Base-by-base conservation (phyloP, 2,797 vertebrate species). In the Liparis tanakae region DNA sequence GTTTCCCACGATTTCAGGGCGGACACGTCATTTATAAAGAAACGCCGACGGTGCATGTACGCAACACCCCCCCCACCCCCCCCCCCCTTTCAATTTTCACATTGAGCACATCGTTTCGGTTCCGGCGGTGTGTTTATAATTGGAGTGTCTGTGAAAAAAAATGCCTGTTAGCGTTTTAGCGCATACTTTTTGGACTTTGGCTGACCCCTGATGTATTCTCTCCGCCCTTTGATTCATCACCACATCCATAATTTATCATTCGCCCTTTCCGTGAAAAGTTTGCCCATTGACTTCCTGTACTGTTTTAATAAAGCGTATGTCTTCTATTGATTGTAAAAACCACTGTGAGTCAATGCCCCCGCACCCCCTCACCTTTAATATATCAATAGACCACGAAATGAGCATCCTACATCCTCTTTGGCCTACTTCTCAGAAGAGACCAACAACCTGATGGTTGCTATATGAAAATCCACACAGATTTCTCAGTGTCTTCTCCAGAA, bases 291-390 rank as follows among this genome's bases (percentile, higher is more conserved):
- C 68, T 80, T 78, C 64, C 82, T 80, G 76, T 57, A 41, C 50
- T 56, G 70, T 80, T 86, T 85, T 85, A 80, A 78, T 85, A 84
- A 83, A 82, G 67, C 56, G 70, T 71, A 75, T 57, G 46, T 62
- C 69, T 72, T 74, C 43, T 82, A 86, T 88, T 74, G 87, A 88
- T 88, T 87, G 36, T 7, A 57, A 79, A 30, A 83, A 57, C 25
- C 0, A 0, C 54, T 2, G 37, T 57, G 66, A 82, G 66, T 63
- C 67, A 39, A 43, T 46, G 64, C n/a, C n/a, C 10, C 59, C 25
- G 25, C 25, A 30, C 25, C 25, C 25, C 2, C 25, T 30, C 25
- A 30, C 57, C 33, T 70, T 72, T 80, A 67, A 82, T 69, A 67
- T 72, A 72, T 83, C 78, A 72, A 74, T 79, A 67, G 54, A 85